Base-by-base conservation (phyloP, 2,888 invertebrate species). In the Thecocarcelia acutangulata region DNA sequence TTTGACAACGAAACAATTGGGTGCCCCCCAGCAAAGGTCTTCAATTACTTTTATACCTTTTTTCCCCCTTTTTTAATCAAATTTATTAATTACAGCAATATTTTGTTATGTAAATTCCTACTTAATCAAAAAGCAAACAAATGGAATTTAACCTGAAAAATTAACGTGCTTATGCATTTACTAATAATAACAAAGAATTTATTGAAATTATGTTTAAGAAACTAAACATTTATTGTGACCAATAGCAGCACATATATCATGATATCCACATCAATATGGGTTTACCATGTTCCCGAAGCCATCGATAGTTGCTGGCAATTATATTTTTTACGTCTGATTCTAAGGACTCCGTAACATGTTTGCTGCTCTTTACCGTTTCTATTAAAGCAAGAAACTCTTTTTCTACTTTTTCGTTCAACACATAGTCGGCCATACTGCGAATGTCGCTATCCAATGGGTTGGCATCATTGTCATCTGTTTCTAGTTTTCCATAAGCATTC, bases 381-480 rank as follows among this genome's bases (percentile, higher is more conserved):
- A 90, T 77, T 3, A 89, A 77, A 9, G 77, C 75, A 37, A 87
- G 84, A 2, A 88, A 76, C 85, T 86, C 86, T 0, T 48, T 19
- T 75, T 87, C 83, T 66, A 90, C 90, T 1, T 80, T 83, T 0
- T 83, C 72, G 59, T 84, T 89, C 6, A 87, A 86, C 19, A 87
- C 87, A 69, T 87, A 87, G 3, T 50, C 37, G 0, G 90, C 86
- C 83, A 90, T 89, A 63, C 84, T 80, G 0, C 77, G 17, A 21
- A 90, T 86, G 24, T 87, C 90, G 4, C 63, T 33, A 40, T 87
- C 82, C 0, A 90, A 85, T 0, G 90, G 88, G 83, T 88, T 90
- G 1, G 85, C 85, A 24, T 87, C 86, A 19, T 89, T 87, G 6
- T 0, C 86, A 87, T 6, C 85, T 64, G 1, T 81, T 83, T 11